Evolutionary conservation across 2,113 vertebrate genomes (phyloP), one percentile per base, ranked within the genome.

Genomic region (Mormyrus iriodes): DNA sequence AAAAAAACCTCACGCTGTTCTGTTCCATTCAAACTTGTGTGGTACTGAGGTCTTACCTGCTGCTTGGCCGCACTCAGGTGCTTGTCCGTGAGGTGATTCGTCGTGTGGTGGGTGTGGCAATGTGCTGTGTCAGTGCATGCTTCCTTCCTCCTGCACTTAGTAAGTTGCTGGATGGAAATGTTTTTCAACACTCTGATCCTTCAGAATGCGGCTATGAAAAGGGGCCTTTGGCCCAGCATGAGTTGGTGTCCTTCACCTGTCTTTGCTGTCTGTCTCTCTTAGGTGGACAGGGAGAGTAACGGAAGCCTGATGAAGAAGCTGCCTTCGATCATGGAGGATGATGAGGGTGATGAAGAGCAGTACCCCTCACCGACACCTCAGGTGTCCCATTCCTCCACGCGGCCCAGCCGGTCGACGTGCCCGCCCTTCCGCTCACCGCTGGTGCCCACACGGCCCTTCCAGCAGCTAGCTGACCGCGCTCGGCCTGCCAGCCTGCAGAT

Each of bases 231-330:
- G 73, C 2, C 42, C 31, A 79, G 35, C 31, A 19, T 79, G 17
- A 24, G 52, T 35, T 88, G 73, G 35, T 79, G 15, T 39, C 73
- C 69, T 48, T 27, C 10, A 10, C 42, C 13, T 69, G 52, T 73
- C 46, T 46, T 58, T 49, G 44, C 13, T 55, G 69, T 52, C 44
- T 51, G 10, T 73, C 21, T 31, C 17, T 39, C 49, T 35, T 89
- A 97, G 96, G 91, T 93, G 90, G 96, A 97, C 91, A 95, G 94
- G 94, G 96, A 96, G 85, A 96, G 95, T 35, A 96, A 96, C 0
- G 96, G 96, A 0, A 93, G 95, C 21, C 88, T 96, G 87, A 94
- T 96, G 91, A 96, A 96, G 91, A 97, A 97, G 92, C 94, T 97
- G 49, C 95, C 96, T 0, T 95, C 96, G 4, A 97, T 97, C 88